phyloP scores from a whole-genome alignment of 2,888 invertebrate genomes.

The Cryptosula pallasiana region DNA sequence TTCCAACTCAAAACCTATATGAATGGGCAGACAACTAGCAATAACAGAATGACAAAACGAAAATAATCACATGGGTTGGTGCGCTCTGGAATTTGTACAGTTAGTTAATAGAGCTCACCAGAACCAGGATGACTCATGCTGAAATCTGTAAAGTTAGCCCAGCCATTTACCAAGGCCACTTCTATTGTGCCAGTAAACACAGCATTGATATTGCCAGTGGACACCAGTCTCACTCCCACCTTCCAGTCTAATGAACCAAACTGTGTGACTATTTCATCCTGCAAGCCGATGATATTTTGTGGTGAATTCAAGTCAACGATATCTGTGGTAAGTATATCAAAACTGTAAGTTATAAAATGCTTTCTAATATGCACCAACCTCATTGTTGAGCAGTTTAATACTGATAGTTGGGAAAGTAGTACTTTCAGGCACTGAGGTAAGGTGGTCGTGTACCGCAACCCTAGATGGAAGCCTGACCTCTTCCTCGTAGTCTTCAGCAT shows the following conservation, averaged over 20 bases:
- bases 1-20: neutral
- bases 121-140: constrained; percentile 30
- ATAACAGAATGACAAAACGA: too few relatives aligned
- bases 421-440: neutral
- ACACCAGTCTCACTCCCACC: neutral
- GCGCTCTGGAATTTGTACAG: too few relatives aligned
- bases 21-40: neutral
- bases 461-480: neutral
- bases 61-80: too few relatives aligned
- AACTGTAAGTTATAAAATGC: too few relatives aligned
- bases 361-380: neutral
- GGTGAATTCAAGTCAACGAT: too few relatives aligned
- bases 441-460: neutral
- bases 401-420: neutral
- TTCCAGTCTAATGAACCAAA: neutral
- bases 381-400: neutral
- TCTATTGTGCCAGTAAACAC: constrained; percentile 32
- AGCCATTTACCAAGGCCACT: constrained; percentile 36
- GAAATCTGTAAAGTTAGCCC: constrained; percentile 44
- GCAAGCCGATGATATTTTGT: neutral
- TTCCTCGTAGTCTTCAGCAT: neutral
- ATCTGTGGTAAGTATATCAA: too few relatives aligned
- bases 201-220: neutral
- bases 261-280: neutral
- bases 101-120: constrained; percentile 7